Evolutionary conservation across 1,140 invertebrate species (phyloP).

Genomic region (Archegozetes longisetosus): DNA sequence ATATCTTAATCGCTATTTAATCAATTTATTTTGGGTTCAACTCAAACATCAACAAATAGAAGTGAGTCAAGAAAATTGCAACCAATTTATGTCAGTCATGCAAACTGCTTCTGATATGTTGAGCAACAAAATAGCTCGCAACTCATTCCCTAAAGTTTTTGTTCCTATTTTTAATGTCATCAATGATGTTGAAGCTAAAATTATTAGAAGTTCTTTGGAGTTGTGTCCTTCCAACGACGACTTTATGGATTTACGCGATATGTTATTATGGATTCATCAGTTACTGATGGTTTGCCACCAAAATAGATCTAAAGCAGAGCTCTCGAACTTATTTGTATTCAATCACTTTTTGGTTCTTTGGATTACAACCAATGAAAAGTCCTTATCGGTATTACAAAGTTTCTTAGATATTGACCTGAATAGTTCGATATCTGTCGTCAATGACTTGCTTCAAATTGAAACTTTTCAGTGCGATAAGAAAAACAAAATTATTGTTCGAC

Average conservation of each 20-base stretch:
- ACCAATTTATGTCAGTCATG: background rate
- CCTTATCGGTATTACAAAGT: background rate
- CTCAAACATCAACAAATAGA: background rate
- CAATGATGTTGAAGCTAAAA: background rate
- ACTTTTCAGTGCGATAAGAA: background rate
- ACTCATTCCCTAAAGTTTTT: background rate
- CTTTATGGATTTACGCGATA: background rate
- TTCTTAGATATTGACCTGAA: background rate
- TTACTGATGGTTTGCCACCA: background rate
- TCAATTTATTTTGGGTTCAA: background rate
- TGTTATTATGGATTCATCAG: background rate
- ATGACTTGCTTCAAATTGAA: background rate
- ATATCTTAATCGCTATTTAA: background rate
- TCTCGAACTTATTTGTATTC: background rate
- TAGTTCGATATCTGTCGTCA: background rate
- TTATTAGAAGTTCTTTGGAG: background rate
- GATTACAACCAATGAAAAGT: background rate
- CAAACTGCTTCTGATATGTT: background rate
- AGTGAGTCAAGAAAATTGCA: background rate
- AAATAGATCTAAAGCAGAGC: background rate
- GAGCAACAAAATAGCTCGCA: background rate
- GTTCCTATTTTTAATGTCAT: background rate
- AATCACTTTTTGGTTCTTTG: background rate
- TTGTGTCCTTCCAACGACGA: background rate
- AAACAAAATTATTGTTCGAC: background rate